phyloP scores from a whole-genome alignment of 2,888 invertebrate species.

The Archips crataeganus region DNA sequence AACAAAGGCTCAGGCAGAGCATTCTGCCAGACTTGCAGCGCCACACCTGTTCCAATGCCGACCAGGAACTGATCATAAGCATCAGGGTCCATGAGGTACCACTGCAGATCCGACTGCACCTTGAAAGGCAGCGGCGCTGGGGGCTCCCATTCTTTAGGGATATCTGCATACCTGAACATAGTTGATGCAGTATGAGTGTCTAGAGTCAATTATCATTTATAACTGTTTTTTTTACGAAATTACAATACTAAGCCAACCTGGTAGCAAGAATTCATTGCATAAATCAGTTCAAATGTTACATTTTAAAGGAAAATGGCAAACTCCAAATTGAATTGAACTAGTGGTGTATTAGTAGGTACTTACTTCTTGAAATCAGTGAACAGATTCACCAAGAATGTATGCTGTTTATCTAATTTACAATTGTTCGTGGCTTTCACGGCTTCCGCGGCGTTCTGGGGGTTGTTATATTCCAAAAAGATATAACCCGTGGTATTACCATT shows the following conservation, averaged over 20 bases:
- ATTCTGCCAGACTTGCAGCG: conserved; percentile 95
- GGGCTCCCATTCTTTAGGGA: conserved; percentile 97
- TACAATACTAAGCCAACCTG: not conserved
- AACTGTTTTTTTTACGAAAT: no score
- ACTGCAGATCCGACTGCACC: conserved; percentile 96
- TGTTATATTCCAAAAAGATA: conserved; percentile 96
- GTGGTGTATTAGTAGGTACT: conserved; percentile 66
- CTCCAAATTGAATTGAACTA: not conserved
- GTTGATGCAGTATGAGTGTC: not conserved
- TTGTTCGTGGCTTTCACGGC: conserved; percentile 96
- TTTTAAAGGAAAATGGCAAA: no score
- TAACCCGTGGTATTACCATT: conserved; percentile 96
- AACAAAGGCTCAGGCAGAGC: conserved; percentile 93
- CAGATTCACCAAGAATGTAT: conserved; percentile 96
- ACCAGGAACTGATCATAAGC: conserved; percentile 98
- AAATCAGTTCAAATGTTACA: no score
- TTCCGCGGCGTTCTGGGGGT: conserved; percentile 93
- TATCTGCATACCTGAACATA: conserved; percentile 89
- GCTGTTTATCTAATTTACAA: conserved; percentile 97
- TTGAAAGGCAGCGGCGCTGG: conserved; percentile 96
- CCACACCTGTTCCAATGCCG: conserved; percentile 92
- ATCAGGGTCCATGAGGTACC: conserved; percentile 97
- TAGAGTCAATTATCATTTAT: no score
- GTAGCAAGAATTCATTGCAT: not conserved
- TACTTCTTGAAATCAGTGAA: conserved; percentile 98